A percentile compares a stretch with the other conserved stretches of the same genome.
Conservation (phyloP, 2,888 invertebrate species). For the Metellina segmentata region DNA sequence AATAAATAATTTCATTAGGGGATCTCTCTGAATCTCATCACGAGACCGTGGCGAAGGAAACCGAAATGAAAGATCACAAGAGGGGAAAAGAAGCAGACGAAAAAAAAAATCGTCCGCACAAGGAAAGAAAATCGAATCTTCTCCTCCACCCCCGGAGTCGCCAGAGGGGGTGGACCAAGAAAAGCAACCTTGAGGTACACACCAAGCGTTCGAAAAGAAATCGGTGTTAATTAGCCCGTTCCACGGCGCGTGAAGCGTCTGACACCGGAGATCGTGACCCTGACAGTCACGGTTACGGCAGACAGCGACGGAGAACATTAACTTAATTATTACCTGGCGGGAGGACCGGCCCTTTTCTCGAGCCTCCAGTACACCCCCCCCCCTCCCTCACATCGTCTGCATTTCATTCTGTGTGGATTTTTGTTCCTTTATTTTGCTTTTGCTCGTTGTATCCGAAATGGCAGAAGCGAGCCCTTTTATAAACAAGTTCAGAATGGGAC, state of each 20-base stretch:
- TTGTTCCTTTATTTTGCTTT: constrained; percentile 5
- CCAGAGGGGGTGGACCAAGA: neutral
- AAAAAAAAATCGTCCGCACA: constrained; percentile 35
- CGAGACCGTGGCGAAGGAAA: too few relatives aligned
- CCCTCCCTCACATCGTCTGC: constrained; percentile 10
- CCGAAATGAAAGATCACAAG: too few relatives aligned
- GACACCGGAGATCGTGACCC: constrained; percentile 74
- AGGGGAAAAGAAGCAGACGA: neutral
- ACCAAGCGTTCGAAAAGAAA: constrained; percentile 50
- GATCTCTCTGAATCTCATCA: neutral
- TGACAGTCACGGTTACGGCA: constrained; percentile 69
- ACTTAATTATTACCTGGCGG: constrained; percentile 76
- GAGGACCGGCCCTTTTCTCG: constrained; percentile 4
- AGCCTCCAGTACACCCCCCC: constrained; percentile 46
- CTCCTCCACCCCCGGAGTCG: constrained; percentile 9
- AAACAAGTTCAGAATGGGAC: constrained; percentile 26
- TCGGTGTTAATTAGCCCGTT: constrained; percentile 70
- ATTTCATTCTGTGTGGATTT: constrained; percentile 34
- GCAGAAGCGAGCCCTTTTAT: constrained; percentile 16
- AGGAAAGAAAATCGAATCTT: constrained; percentile 18
- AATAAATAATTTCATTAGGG: constrained; percentile 57
- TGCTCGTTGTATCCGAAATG: neutral
- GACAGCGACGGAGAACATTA: constrained; percentile 71
- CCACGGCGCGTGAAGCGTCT: constrained; percentile 67
- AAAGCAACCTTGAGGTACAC: neutral